phyloP scores from a whole-genome alignment of 2,797 vertebrate species.

The Enteromius thamalakanensis region DNA sequence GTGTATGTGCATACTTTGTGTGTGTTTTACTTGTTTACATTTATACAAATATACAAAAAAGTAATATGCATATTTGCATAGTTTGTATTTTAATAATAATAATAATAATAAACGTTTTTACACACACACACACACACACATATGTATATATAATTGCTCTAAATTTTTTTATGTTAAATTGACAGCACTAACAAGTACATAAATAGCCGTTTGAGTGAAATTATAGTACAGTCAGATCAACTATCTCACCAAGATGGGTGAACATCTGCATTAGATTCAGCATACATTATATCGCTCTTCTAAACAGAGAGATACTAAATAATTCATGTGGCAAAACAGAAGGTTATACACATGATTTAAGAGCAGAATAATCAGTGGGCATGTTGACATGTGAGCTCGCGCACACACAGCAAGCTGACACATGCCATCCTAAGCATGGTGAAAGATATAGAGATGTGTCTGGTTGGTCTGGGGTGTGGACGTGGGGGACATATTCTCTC shows the following conservation, averaged over 20 bases:
- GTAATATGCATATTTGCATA: neutral
- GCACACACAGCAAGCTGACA: slow-evolving; percentile 41
- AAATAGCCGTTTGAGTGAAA: neutral
- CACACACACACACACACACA: too few species aligned
- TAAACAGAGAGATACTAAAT: neutral
- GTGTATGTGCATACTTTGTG: too few species aligned
- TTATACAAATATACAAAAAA: neutral
- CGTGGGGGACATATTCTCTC: slow-evolving; percentile 46
- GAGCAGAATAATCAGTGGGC: slow-evolving; percentile 41
- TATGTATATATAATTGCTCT: neutral
- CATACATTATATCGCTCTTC: neutral
- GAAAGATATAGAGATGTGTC: slow-evolving; percentile 45
- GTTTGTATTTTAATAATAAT: neutral
- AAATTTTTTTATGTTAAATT: neutral
- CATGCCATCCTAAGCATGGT: slow-evolving; percentile 24
- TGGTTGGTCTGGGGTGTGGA: slow-evolving; percentile 44
- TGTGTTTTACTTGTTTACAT: neutral
- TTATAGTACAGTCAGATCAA: neutral
- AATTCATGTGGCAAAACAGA: slow-evolving; percentile 23
- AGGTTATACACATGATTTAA: slow-evolving; percentile 45
- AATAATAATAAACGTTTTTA: too few species aligned
- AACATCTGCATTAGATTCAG: slow-evolving; percentile 15
- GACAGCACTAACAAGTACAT: neutral
- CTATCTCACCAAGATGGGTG: neutral
- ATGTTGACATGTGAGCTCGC: slow-evolving; percentile 54